A percentile compares a stretch with the other conserved stretches of the same genome.
Evolutionary conservation across 2,797 vertebrate genomes (phyloP).

Genomic region (Gymnothorax reevesii): DNA sequence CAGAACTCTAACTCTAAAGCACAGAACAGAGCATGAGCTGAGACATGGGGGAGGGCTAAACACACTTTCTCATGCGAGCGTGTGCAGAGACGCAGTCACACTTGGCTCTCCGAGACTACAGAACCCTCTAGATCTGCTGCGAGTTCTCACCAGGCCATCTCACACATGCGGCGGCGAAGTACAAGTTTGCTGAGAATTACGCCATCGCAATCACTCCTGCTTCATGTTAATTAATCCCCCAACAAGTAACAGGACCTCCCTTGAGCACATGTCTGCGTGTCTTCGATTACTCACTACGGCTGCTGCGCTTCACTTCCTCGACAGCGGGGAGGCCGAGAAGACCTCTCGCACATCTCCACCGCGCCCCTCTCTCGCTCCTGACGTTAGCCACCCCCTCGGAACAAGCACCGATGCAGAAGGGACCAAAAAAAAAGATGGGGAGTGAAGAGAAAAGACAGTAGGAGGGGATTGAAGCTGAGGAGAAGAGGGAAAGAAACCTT

Average conservation of each 20-base stretch:
- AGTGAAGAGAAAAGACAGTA: constrained; percentile 36
- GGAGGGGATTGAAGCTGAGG: constrained; percentile 39
- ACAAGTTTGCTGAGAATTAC: constrained; percentile 2
- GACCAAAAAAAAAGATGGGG: constrained; percentile 40
- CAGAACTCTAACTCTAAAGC: neutral
- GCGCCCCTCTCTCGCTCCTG: constrained; percentile 41
- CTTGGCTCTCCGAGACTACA: neutral
- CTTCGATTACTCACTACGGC: constrained; percentile 78
- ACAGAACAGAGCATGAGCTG: neutral
- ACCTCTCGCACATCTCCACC: constrained; percentile 49
- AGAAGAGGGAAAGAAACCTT: neutral
- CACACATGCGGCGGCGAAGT: neutral
- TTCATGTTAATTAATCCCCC: constrained; percentile 76
- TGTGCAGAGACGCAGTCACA: constrained; percentile 5
- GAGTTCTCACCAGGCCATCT: neutral
- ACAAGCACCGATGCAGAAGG: constrained; percentile 29
- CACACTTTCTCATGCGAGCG: neutral
- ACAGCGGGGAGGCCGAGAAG: constrained; percentile 35
- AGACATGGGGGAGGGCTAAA: neutral
- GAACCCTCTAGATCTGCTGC: neutral
- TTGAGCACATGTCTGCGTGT: constrained; percentile 74
- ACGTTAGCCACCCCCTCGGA: constrained; percentile 45
- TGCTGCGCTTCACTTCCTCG: constrained; percentile 68
- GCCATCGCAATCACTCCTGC: constrained; percentile 64
- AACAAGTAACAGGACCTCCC: constrained; percentile 60